These are phyloP conservation scores for Galeopsomyia nigrocyanea DNA, from an alignment of 2,888 invertebrate genomes.

Conservation along the genomic window DNA sequence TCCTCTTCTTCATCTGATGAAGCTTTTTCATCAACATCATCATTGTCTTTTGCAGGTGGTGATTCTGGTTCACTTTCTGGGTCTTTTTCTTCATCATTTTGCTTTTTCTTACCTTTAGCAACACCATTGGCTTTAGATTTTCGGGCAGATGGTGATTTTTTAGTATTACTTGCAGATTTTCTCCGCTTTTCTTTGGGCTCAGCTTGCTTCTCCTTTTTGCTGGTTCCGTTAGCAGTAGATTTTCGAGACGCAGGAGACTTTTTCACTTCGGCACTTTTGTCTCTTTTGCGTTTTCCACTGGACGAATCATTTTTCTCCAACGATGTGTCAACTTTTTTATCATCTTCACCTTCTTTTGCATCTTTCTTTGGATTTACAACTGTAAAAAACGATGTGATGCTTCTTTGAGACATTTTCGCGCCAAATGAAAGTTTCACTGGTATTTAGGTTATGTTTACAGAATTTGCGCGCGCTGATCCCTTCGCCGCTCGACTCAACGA, in stretches of 20 bases:
- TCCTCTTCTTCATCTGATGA: slow-evolving; percentile 28
- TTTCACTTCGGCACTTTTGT: slow-evolving; percentile 33
- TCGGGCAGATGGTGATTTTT: slow-evolving; percentile 36
- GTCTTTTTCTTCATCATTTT: slow-evolving; percentile 7
- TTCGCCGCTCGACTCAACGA: neutral
- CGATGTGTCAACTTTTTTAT: slow-evolving; percentile 1
- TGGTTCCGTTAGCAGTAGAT: neutral
- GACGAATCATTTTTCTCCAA: slow-evolving; percentile 9
- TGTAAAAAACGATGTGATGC: slow-evolving; percentile 46
- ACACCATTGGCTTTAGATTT: slow-evolving; percentile 32
- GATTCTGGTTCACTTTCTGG: slow-evolving; percentile 19
- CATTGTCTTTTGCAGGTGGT: slow-evolving; percentile 36
- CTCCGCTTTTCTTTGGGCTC: slow-evolving; percentile 21
- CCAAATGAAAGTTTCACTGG: slow-evolving; percentile 9
- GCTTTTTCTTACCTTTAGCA: slow-evolving; percentile 19
- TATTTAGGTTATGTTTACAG: slow-evolving; percentile 29
- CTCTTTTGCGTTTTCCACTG: slow-evolving; percentile 30
- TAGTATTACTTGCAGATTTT: slow-evolving; percentile 30
- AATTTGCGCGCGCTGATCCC: slow-evolving; percentile 17
- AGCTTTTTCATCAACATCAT: slow-evolving; percentile 48
- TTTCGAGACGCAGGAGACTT: slow-evolving; percentile 21
- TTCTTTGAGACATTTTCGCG: slow-evolving; percentile 47
- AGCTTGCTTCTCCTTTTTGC: slow-evolving; percentile 18
- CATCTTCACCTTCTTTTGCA: slow-evolving; percentile 24
- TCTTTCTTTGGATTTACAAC: slow-evolving; percentile 35